Evolutionary conservation across 2,113 vertebrate species (phyloP).

Genomic region (Forbesichthys papilliferus): DNA sequence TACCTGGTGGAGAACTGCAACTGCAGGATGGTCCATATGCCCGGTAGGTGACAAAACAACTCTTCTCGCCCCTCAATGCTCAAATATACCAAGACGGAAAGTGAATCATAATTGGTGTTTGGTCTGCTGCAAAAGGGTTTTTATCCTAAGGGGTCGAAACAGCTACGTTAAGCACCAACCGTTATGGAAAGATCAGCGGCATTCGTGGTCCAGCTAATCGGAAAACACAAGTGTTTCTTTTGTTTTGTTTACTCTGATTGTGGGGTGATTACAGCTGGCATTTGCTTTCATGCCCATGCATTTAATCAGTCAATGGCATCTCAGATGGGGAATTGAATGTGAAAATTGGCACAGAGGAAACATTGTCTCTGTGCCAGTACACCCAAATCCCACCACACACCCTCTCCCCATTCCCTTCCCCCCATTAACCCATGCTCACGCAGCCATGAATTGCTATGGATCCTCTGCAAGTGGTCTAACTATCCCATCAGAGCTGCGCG

Average conservation of each 20-base stretch:
- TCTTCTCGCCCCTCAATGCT: background rate
- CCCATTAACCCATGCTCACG: constrained; percentile 40
- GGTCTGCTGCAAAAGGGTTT: constrained; percentile 1
- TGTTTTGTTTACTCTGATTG: constrained; percentile 42
- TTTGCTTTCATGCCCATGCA: constrained; percentile 32
- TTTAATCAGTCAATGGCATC: constrained; percentile 52
- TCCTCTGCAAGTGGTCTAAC: constrained; percentile 10
- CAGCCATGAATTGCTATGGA: constrained; percentile 23
- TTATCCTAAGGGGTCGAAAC: constrained; percentile 14
- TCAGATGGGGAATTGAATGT: constrained; percentile 53
- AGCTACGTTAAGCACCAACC: background rate
- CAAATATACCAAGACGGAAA: background rate
- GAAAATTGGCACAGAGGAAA: constrained; percentile 44
- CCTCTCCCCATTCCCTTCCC: background rate
- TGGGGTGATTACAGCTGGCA: constrained; percentile 58
- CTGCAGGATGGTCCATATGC: constrained; percentile 99
- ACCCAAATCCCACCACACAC: too few species aligned
- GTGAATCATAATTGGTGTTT: background rate
- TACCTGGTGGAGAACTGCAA: constrained; percentile 99
- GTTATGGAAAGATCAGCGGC: constrained; percentile 38
- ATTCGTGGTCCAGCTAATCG: constrained; percentile 44
- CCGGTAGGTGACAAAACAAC: constrained; percentile 75
- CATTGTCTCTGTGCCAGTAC: constrained; percentile 29
- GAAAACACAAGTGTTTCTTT: constrained; percentile 43
- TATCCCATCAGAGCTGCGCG: constrained; percentile 31